Base-by-base conservation (phyloP, 2,888 invertebrate genomes). In the Zaprionus bogoriensis region DNA sequence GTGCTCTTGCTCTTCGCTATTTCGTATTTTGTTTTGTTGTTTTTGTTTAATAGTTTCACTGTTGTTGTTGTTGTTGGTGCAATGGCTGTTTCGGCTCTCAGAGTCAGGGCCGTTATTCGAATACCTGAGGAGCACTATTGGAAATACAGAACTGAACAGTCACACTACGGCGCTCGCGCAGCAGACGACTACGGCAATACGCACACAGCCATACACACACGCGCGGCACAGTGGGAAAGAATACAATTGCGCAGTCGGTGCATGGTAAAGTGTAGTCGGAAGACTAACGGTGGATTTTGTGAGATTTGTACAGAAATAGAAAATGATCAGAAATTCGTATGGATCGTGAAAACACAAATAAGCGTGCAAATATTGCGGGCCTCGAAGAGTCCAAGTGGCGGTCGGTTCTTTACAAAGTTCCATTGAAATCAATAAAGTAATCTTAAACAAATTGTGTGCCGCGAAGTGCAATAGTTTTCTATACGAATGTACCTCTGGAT, bases 41-140 rank as follows among this genome's bases (percentile, higher is more conserved):
- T 36, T 32, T 41, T 17, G 25, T 63, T 58, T 25, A 54, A 64
- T 68, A 63, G 57, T 59, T 72, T 32, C 12, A 10, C 19, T 45
- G 47, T 57, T 47, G 25, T 19, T 66, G 42, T 41, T 38, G 42
- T 32, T 63, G 55, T 36, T 41, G 27, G 20, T 22, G 2, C n/a
- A n/a, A n/a, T 22, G n/a, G 12, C 12, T 12, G 14, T 17, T 44
- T 65, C 39, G 48, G 27, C 45, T 72, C 69, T 73, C 77, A 86
- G 83, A 75, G 87, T 73, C 82, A 82, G 70, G 87, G 84, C 69
- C 78, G 75, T 74, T 75, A 80, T 74, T 83, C 51, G 59, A 60
- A 74, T 86, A 76, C 77, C 68, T 71, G 67, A 53, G 62, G 55
- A 79, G 50, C 64, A 70, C 65, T 67, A 64, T 52, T 55, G 69